These are phyloP conservation scores for Bothrops jararaca DNA, from an alignment of 2,113 vertebrate species.

Conservation along the genomic window DNA sequence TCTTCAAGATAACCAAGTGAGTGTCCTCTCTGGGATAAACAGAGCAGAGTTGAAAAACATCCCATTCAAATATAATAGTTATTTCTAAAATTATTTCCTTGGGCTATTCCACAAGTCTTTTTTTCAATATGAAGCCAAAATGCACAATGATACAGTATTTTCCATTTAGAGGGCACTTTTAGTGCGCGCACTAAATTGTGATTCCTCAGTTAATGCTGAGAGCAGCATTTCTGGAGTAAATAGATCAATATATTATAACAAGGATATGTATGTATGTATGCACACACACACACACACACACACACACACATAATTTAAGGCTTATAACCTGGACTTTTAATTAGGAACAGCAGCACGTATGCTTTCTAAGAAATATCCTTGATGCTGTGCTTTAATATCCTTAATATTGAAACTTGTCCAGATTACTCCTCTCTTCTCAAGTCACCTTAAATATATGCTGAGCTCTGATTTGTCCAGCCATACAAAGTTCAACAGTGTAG, in stretches of 20 bases:
- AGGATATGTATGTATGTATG: neutral
- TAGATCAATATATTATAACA: neutral
- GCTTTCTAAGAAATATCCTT: neutral
- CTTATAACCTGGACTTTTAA: neutral
- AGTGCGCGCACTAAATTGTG: neutral
- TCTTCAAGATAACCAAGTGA: constrained; percentile 96
- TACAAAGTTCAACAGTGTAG: neutral
- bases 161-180: neutral
- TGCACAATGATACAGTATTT: neutral
- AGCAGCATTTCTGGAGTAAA: neutral
- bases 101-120: neutral
- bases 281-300: no score
- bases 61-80: neutral
- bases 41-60: neutral
- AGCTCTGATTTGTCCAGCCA: neutral
- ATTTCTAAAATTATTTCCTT: neutral
- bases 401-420: neutral
- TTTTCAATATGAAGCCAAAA: neutral
- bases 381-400: neutral
- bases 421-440: neutral
- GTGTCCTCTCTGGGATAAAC: neutral
- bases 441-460: neutral
- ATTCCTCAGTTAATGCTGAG: neutral
- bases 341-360: neutral
- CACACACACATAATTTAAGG: neutral